These are phyloP conservation scores for Gandaritis pyraliata DNA, from an alignment of 2,888 invertebrate genomes.

Conservation along the genomic window DNA sequence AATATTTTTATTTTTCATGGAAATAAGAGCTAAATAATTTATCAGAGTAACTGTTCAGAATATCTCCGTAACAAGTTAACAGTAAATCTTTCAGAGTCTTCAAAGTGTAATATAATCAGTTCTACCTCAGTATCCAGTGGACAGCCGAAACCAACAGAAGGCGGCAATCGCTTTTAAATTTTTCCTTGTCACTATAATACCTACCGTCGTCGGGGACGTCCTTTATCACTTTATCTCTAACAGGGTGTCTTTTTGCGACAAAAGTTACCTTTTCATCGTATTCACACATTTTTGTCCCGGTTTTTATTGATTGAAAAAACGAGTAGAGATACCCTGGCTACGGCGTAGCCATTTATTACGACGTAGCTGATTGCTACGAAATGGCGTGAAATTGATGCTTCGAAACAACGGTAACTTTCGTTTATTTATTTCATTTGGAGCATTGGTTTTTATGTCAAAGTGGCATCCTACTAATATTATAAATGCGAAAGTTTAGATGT, in stretches of 20 bases:
- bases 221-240: constrained; percentile 11
- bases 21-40: constrained; percentile 1
- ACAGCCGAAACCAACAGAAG: constrained; percentile 6
- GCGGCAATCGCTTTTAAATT: constrained; percentile 23
- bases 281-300: too few species aligned
- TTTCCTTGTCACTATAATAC: constrained; percentile 26
- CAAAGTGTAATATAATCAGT: constrained; percentile 27
- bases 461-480: too few species aligned
- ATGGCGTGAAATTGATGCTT: neutral
- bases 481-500: too few species aligned
- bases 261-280: neutral
- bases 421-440: neutral
- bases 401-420: too few species aligned
- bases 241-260: constrained; percentile 3
- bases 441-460: neutral
- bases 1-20: too few species aligned
- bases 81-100: constrained; percentile 14
- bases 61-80: constrained; percentile 24
- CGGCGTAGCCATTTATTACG: neutral
- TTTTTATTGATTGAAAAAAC: too few species aligned
- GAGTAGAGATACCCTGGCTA: neutral
- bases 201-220: constrained; percentile 5
- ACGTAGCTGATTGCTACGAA: constrained; percentile 8
- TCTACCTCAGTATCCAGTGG: constrained; percentile 15
- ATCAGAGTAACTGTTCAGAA: constrained; percentile 9